A percentile compares a stretch with the other conserved stretches of the same genome.
phyloP scores from a whole-genome alignment of 2,797 vertebrate genomes.

The Chaenodraco wilsoni region DNA sequence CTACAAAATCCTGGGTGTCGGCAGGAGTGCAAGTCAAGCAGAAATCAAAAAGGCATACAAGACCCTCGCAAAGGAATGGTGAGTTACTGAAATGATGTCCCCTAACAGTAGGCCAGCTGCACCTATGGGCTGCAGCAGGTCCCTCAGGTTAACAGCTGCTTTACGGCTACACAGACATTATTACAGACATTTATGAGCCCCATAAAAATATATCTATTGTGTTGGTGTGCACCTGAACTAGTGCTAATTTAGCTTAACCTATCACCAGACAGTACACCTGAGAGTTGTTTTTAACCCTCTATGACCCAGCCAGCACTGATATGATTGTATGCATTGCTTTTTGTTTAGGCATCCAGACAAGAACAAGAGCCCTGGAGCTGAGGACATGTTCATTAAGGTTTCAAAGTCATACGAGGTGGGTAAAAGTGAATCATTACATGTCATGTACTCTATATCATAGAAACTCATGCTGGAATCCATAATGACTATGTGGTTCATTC shows the following conservation, averaged over 20 bases:
- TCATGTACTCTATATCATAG: background rate
- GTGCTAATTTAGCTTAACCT: background rate
- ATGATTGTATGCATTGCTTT: background rate
- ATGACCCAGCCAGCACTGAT: background rate
- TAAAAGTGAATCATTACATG: slow-evolving; percentile 4
- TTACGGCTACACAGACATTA: no score
- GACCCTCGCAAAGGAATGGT: slow-evolving; percentile 92
- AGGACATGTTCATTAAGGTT: slow-evolving; percentile 97
- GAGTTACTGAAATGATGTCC: slow-evolving; percentile 62
- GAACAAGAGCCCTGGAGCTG: slow-evolving; percentile 93
- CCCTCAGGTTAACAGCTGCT: background rate
- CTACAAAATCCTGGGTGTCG: slow-evolving; percentile 88
- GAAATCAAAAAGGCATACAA: slow-evolving; percentile 94
- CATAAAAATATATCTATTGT: no score
- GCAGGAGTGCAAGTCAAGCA: slow-evolving; percentile 85
- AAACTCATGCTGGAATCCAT: background rate
- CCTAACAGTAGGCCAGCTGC: background rate
- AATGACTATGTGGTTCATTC: background rate
- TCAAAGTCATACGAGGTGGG: slow-evolving; percentile 96
- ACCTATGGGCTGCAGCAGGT: background rate
- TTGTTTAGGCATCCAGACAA: slow-evolving; percentile 95
- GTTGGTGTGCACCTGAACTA: no score
- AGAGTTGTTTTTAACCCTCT: background rate
- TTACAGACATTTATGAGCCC: no score
- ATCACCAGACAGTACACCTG: no score